A percentile compares a stretch with the other conserved stretches of the same genome.
These are phyloP conservation scores for Trogon surrucura DNA, from an alignment of 2,113 vertebrate genomes.

Conservation along the genomic window DNA sequence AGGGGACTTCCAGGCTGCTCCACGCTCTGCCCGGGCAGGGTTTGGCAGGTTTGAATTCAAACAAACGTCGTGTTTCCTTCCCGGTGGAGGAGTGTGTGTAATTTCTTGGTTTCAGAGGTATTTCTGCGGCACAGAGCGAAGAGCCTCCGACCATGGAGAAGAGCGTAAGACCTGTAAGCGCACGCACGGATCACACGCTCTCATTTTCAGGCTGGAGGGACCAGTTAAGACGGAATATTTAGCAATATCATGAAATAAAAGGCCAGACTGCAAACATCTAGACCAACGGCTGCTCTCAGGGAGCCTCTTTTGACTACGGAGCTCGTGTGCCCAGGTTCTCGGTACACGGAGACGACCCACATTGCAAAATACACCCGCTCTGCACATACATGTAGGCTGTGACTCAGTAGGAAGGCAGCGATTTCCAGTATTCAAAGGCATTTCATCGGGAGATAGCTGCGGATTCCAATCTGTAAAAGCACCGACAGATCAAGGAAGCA, in stretches of 20 bases:
- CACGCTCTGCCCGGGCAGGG: neutral
- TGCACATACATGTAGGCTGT: neutral
- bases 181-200: too few relatives aligned
- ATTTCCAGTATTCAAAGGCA: neutral
- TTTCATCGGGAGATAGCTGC: neutral
- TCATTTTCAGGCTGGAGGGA: neutral
- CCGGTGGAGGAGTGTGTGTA: neutral
- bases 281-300: neutral
- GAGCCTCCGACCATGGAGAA: neutral
- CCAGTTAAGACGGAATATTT: neutral
- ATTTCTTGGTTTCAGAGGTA: neutral
- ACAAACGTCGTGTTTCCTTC: neutral
- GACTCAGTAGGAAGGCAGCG: neutral
- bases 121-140: neutral
- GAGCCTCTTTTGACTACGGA: neutral
- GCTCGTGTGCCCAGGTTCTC: neutral
- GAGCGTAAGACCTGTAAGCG: fast-evolving
- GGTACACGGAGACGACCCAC: neutral
- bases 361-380: neutral
- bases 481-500: neutral
- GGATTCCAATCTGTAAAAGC: neutral
- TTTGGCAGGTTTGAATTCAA: neutral
- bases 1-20: neutral
- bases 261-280: neutral
- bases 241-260: neutral